These are phyloP conservation scores for Drosophila anomalipes DNA, from an alignment of 2,888 invertebrate genomes.

Conservation along the genomic window DNA sequence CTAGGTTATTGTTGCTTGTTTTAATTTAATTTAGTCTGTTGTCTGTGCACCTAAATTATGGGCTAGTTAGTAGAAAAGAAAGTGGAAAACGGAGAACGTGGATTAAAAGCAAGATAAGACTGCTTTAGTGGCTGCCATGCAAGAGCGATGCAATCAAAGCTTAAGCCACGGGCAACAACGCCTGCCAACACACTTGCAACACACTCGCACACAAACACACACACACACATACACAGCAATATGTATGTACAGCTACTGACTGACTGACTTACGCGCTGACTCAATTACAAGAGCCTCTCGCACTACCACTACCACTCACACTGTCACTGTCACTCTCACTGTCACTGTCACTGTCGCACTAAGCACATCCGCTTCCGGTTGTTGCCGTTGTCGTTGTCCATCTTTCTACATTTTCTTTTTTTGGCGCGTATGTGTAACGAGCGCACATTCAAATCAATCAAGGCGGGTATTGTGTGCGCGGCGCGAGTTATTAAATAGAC, in stretches of 20 bases:
- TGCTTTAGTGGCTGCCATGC: not conserved
- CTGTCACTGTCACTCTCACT: slow-evolving; percentile 13
- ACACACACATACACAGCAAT: not conserved
- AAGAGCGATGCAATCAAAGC: not conserved
- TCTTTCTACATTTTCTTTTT: slow-evolving; percentile 23
- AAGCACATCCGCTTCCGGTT: slow-evolving; percentile 76
- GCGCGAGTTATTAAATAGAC: slow-evolving; percentile 32
- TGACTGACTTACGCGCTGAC: slow-evolving; percentile 43
- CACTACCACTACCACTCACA: slow-evolving; percentile 1
- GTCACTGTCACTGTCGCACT: slow-evolving; percentile 45
- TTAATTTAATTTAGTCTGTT: not conserved
- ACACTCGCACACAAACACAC: not conserved
- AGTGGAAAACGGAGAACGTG: not conserved
- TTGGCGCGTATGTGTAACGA: slow-evolving; percentile 76
- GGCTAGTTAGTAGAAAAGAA: not conserved
- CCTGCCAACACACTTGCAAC: not conserved
- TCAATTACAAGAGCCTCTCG: slow-evolving; percentile 42
- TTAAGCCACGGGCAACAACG: not conserved
- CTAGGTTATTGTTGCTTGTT: not conserved
- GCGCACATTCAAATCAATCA: slow-evolving; percentile 76
- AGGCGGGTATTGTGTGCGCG: slow-evolving; percentile 64
- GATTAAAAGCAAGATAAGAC: not conserved
- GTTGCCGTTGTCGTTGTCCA: slow-evolving; percentile 20
- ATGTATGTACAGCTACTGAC: not conserved
- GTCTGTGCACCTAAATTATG: not conserved